Evolutionary conservation across 2,888 invertebrate species (phyloP).

Genomic region (Toxonevra muliebris): DNA sequence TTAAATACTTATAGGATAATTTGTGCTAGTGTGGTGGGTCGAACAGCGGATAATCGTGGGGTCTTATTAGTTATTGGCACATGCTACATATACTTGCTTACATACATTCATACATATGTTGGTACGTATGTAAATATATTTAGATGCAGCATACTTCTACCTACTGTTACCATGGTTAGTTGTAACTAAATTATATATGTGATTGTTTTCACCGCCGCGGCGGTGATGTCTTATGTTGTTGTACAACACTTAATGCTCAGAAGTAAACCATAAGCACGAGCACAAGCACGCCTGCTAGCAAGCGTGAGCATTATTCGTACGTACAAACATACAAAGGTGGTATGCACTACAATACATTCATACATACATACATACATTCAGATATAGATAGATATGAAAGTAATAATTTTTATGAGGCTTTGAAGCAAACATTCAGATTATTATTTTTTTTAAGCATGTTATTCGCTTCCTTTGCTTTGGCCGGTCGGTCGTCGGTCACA

Average conservation of each 20-base stretch:
- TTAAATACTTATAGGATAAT: constrained; percentile 34
- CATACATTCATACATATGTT: not conserved
- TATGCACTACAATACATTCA: too few species aligned
- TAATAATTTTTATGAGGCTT: constrained; percentile 16
- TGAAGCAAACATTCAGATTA: constrained; percentile 52
- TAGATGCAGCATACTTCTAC: too few species aligned
- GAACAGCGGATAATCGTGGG: constrained; percentile 16
- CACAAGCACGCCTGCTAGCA: too few species aligned
- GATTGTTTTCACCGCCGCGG: too few species aligned
- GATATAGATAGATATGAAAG: not conserved
- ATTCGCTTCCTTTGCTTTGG: constrained; percentile 12
- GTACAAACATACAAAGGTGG: too few species aligned
- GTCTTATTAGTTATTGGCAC: constrained; percentile 33
- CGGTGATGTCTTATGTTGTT: too few species aligned
- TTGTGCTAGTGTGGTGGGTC: too few species aligned
- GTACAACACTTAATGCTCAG: too few species aligned
- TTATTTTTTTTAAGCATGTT: constrained; percentile 25
- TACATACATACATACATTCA: not conserved
- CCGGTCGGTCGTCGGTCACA: constrained; percentile 19
- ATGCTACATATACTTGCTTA: constrained; percentile 12
- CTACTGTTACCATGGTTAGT: too few species aligned
- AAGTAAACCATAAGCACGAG: too few species aligned
- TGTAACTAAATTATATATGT: too few species aligned
- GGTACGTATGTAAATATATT: not conserved
- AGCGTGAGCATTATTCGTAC: too few species aligned